Percentiles rank a stretch among this genome's conserved stretches.
Evolutionary conservation across 2,797 vertebrate species (phyloP).

Genomic region (Florisuga fusca): DNA sequence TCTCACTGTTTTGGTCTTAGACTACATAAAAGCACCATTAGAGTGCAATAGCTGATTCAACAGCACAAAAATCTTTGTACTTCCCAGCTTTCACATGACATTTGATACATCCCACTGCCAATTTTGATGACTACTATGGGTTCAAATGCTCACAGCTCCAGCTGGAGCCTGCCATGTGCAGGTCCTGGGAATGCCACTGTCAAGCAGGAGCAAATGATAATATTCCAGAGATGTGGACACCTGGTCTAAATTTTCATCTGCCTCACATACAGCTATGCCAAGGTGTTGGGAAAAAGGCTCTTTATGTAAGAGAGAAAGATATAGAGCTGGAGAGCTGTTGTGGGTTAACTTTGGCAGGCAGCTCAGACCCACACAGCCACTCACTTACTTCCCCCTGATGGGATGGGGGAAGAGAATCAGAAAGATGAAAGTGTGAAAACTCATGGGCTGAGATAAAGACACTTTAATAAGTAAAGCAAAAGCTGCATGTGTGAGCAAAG

Average conservation of each 20-base stretch:
- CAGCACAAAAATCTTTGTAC: not conserved
- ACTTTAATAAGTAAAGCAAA: not conserved
- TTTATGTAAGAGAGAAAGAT: not conserved
- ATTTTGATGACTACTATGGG: not conserved
- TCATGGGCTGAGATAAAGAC: not conserved
- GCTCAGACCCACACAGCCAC: not conserved
- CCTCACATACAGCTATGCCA: not conserved
- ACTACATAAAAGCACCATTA: not conserved
- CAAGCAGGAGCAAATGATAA: not conserved
- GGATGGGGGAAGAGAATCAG: not conserved
- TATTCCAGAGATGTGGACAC: not conserved
- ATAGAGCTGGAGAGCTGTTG: not conserved
- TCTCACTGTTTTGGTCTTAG: not conserved
- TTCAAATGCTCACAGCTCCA: not conserved
- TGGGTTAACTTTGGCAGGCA: not conserved
- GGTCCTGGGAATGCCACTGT: not conserved
- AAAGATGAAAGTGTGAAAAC: not conserved
- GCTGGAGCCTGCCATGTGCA: not conserved
- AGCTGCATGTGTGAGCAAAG: rapidly evolving
- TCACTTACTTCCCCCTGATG: rapidly evolving
- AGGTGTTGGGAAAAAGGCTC: not conserved
- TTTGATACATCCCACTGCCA: not conserved
- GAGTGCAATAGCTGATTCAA: not conserved
- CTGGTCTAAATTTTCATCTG: not conserved
- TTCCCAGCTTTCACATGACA: not conserved